Evolutionary conservation across 2,113 vertebrate species (phyloP).

Genomic region (Lophotis ruficrista): DNA sequence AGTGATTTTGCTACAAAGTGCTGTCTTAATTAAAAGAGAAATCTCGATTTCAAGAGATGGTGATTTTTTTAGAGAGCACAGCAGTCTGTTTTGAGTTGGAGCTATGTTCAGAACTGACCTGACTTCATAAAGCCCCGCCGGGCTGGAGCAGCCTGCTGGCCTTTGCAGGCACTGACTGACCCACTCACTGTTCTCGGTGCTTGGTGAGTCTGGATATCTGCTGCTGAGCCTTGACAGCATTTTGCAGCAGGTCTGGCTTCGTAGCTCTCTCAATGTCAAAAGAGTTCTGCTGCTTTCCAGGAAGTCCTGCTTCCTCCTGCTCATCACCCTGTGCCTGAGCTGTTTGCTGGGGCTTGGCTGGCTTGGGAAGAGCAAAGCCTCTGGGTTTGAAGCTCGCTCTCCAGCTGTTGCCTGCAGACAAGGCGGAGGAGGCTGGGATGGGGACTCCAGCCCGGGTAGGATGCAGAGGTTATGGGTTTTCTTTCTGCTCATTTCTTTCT

Average conservation of each 20-base stretch:
- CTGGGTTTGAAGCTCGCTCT: accelerated
- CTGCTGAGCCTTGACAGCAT: neutral
- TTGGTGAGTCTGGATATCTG: accelerated
- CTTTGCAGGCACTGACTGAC: accelerated
- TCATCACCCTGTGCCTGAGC: neutral
- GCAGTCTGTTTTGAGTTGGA: too few relatives aligned
- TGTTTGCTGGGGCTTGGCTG: neutral
- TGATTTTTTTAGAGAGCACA: neutral
- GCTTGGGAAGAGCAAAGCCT: neutral
- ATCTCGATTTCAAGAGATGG: accelerated
- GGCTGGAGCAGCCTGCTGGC: accelerated
- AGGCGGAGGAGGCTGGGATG: accelerated
- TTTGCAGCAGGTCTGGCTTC: neutral
- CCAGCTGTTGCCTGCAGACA: neutral
- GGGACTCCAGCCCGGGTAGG: neutral
- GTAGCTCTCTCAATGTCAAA: neutral
- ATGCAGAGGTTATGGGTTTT: accelerated
- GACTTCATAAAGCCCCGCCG: accelerated
- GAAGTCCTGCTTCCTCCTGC: neutral
- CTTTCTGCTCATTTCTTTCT: neutral
- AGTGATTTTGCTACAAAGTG: neutral
- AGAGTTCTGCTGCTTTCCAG: accelerated
- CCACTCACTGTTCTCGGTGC: accelerated
- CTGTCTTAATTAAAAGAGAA: neutral
- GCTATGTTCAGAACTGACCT: accelerated